Conservation (phyloP, 2,888 invertebrate species). For the Ectobius pallidus region DNA sequence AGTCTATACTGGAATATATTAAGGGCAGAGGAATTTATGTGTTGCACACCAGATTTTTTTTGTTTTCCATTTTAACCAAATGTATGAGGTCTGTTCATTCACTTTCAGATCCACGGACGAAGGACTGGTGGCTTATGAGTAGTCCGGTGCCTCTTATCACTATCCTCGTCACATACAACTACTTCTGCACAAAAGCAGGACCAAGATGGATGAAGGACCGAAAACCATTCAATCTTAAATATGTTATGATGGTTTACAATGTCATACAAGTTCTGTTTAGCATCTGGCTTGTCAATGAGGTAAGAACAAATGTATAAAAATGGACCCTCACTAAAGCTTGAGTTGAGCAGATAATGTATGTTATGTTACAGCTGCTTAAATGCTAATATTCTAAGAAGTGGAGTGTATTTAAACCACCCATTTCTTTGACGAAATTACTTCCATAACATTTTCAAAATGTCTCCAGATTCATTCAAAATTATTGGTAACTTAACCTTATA, state of each 20-base stretch:
- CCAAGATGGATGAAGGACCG: slow-evolving; percentile 66
- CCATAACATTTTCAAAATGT: no score
- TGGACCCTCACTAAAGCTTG: not conserved
- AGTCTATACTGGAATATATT: no score
- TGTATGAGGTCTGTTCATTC: no score
- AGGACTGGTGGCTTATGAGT: slow-evolving; percentile 68
- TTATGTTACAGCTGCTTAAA: not conserved
- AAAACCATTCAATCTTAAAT: slow-evolving; percentile 57
- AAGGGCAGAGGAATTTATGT: no score
- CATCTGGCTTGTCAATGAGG: slow-evolving; percentile 78
- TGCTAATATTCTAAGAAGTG: no score
- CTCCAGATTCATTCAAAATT: no score
- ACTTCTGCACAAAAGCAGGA: slow-evolving; percentile 72
- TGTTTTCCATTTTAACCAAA: no score
- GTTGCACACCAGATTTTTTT: no score
- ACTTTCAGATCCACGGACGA: slow-evolving; percentile 68
- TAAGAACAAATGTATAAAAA: slow-evolving; percentile 53
- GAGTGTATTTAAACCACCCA: no score
- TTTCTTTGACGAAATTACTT: no score
- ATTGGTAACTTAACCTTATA: no score
- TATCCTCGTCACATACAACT: slow-evolving; percentile 66
- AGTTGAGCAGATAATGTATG: not conserved
- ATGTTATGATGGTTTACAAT: slow-evolving; percentile 61
- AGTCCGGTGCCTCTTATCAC: slow-evolving; percentile 66
- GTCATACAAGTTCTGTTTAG: slow-evolving; percentile 61